Conservation (phyloP, 35 echinoderm and acorn worm species). For the Anneissia japonica region DNA sequence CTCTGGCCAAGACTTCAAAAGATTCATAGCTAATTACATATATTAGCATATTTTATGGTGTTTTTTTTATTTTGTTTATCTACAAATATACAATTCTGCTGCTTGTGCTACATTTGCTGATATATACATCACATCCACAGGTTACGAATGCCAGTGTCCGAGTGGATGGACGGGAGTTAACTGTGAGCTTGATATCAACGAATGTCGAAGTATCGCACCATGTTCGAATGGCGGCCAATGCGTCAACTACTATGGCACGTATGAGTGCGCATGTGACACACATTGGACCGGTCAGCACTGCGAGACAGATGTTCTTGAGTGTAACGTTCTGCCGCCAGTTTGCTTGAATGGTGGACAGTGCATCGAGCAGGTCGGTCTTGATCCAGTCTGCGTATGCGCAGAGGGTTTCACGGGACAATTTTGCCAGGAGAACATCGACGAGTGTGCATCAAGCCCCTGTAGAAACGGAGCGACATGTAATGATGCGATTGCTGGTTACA, state of each 20-base stretch:
- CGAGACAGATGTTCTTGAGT: slow-evolving; percentile 67
- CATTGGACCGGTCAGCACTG: slow-evolving; percentile 68
- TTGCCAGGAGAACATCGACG: slow-evolving; percentile 64
- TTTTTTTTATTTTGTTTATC: too few species aligned
- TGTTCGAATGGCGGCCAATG: slow-evolving; percentile 67
- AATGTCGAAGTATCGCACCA: slow-evolving; percentile 47
- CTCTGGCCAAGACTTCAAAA: too few species aligned
- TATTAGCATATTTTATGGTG: too few species aligned
- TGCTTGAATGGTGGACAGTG: slow-evolving; percentile 85
- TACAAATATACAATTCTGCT: too few species aligned
- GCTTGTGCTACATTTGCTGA: too few species aligned
- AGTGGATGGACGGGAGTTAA: slow-evolving; percentile 53
- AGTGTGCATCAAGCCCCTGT: slow-evolving; percentile 69
- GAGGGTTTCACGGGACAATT: slow-evolving; percentile 52
- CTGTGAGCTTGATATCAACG: slow-evolving; percentile 74
- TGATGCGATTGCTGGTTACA: slow-evolving; percentile 62
- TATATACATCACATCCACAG: too few species aligned
- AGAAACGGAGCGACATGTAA: slow-evolving; percentile 71
- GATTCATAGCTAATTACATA: too few species aligned
- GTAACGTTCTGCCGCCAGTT: slow-evolving; percentile 53
- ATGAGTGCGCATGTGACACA: slow-evolving; percentile 50
- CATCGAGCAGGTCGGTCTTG: slow-evolving; percentile 64
- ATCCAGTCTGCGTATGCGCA: slow-evolving; percentile 48
- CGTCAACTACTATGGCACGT: slow-evolving; percentile 60
- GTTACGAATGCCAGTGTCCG: slow-evolving; percentile 59